Conservation (phyloP, 2,888 invertebrate species). For the Taenaris catops region DNA sequence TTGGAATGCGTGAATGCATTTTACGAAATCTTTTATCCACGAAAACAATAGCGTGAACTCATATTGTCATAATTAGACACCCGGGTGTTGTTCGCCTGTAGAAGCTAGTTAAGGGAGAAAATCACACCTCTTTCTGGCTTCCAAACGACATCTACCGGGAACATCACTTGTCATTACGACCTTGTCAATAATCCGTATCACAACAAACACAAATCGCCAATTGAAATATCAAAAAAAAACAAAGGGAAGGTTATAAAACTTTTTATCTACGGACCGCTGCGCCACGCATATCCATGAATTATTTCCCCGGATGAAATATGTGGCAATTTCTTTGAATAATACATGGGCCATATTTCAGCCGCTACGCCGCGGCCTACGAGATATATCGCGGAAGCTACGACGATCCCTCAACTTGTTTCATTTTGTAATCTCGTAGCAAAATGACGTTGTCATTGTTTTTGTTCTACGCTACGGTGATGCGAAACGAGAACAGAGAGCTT, state of each 20-base stretch:
- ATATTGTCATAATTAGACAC: no score
- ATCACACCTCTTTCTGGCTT: no score
- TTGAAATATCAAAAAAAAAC: constrained; percentile 12
- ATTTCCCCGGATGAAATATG: constrained; percentile 80
- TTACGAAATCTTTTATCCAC: no score
- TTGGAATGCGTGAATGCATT: no score
- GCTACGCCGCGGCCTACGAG: constrained; percentile 41
- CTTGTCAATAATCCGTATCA: no score
- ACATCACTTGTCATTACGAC: no score
- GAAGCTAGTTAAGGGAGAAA: no score
- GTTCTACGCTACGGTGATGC: no score
- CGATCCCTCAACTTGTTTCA: constrained; percentile 43
- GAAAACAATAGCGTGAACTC: no score
- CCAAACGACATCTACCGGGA: no score
- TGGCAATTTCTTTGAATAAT: constrained; percentile 82
- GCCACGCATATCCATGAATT: constrained; percentile 63
- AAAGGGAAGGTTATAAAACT: constrained; percentile 1
- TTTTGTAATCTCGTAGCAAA: constrained; percentile 28
- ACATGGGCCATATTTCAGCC: constrained; percentile 80
- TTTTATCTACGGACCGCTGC: constrained; percentile 28
- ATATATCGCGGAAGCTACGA: constrained; percentile 37
- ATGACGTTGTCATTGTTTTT: constrained; percentile 17
- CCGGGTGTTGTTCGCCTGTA: no score
- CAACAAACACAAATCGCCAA: constrained; percentile 5
- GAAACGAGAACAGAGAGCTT: no score